These are phyloP conservation scores for Natator depressus DNA, from an alignment of 2,113 vertebrate species.

Conservation along the genomic window DNA sequence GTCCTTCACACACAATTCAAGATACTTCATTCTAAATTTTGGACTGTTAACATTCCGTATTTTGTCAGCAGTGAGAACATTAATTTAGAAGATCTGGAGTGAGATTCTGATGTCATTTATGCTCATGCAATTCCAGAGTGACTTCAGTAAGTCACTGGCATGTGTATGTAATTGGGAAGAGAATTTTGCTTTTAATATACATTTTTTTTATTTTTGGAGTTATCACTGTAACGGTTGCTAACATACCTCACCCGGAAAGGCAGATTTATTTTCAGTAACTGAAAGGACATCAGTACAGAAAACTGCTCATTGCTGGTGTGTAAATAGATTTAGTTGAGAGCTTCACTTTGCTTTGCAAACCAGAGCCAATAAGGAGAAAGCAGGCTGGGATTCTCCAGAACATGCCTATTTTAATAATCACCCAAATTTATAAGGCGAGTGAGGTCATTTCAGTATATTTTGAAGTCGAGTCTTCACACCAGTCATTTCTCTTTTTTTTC, in stretches of 20 bases:
- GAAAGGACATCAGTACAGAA: constrained; percentile 17
- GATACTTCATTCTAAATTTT: not conserved
- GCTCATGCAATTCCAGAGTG: not conserved
- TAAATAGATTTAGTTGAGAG: constrained; percentile 37
- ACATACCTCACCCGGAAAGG: not conserved
- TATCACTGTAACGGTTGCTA: constrained; percentile 35
- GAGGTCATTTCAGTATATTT: constrained; percentile 25
- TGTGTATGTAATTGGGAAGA: not conserved
- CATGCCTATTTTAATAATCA: constrained; percentile 15
- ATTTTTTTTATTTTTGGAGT: constrained; percentile 39
- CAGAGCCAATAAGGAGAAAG: not conserved
- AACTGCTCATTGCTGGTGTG: not conserved
- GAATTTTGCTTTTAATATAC: constrained; percentile 10
- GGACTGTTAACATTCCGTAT: constrained; percentile 1
- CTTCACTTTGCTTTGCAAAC: constrained; percentile 10
- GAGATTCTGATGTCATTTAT: constrained; percentile 10
- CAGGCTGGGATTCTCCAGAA: not conserved
- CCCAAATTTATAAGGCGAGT: not conserved
- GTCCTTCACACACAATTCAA: not conserved
- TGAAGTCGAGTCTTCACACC: not conserved
- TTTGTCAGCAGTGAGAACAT: constrained; percentile 4
- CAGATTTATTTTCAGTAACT: constrained; percentile 7
- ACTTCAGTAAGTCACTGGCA: constrained; percentile 44
- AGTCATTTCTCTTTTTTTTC: not conserved
- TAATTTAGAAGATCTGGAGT: not conserved